Base-by-base conservation (phyloP, 2,797 vertebrate genomes). In the Lateolabrax maculatus region DNA sequence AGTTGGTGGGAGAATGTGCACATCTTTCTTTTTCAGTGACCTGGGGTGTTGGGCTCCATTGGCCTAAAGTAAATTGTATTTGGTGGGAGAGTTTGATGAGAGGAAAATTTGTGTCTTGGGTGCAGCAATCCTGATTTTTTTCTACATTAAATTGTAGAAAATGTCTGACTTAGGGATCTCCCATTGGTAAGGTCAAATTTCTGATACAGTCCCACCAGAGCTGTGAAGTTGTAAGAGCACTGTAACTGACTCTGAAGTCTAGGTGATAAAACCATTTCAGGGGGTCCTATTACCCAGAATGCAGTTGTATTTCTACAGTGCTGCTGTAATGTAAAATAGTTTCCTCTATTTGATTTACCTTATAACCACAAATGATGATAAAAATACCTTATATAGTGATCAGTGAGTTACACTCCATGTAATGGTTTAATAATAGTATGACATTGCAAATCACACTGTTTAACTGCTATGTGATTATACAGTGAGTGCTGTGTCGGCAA, bases 21-120 rank as follows among this genome's bases (percentile, higher is more conserved):
- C 52, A 43, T 57, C n/a, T 65, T 27, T 79, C n/a, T 71, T 41
- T 58, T 68, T 27, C n/a, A 57, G 43, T 64, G 19, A 71, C 11
- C 9, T 34, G 15, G 71, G 19, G 11, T 76, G 15, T 77, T 36
- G 31, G 21, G 19, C 56, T 51, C 55, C 39, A 1, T 46, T 43
- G 23, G 6, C 25, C 15, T 23, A 19, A 6, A 43, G 9, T 63
- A 43, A 53, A 52, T 27, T 0, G 9, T 37, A 18, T 62, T 31
- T 68, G 5, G 0, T 44, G 10, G 39, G 4, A 29, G 6, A 39
- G 27, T 44, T 39, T 75, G 41, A 69, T 62, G 9, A 72, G 49
- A 78, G 39, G 18, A 53, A 60, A 69, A 57, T 16, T 34, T 52
- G 36, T 44, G 31, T 63, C 1, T 19, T 44, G 27, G 6, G 6